Evolutionary conservation across 2,113 vertebrate genomes (phyloP).

Genomic region (Epinephelus fuscoguttatus): DNA sequence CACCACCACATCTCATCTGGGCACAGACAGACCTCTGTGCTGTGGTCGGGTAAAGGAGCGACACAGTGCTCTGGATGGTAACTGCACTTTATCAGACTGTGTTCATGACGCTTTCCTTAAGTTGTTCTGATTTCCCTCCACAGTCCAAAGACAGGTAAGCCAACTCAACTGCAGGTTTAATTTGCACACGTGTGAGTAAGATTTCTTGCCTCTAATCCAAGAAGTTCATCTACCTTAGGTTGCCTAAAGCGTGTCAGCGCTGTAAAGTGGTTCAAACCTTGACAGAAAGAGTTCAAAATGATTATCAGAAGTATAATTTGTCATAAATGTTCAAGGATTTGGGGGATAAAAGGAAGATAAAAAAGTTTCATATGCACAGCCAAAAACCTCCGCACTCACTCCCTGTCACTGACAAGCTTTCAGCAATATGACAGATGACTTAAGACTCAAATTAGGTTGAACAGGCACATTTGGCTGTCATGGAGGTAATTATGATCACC

Average conservation of each 20-base stretch:
- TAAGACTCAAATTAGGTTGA: conserved; percentile 4
- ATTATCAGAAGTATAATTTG: neutral
- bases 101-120: neutral
- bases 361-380: neutral
- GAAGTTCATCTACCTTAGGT: neutral
- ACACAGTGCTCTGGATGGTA: too few species aligned
- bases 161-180: neutral
- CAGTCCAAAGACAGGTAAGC: neutral
- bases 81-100: too few species aligned
- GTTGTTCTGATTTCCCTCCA: neutral
- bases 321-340: neutral
- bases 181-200: neutral
- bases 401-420: neutral
- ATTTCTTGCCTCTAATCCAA: neutral
- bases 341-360: neutral
- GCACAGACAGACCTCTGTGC: too few species aligned
- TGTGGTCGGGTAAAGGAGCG: too few species aligned
- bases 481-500: neutral
- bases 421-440: neutral
- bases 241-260: neutral
- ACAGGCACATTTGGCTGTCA: neutral
- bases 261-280: neutral
- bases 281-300: neutral
- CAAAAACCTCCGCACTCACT: neutral
- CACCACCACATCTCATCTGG: too few species aligned